Evolutionary conservation across 2,113 vertebrate species (phyloP).

Genomic region (Albula glossodonta): DNA sequence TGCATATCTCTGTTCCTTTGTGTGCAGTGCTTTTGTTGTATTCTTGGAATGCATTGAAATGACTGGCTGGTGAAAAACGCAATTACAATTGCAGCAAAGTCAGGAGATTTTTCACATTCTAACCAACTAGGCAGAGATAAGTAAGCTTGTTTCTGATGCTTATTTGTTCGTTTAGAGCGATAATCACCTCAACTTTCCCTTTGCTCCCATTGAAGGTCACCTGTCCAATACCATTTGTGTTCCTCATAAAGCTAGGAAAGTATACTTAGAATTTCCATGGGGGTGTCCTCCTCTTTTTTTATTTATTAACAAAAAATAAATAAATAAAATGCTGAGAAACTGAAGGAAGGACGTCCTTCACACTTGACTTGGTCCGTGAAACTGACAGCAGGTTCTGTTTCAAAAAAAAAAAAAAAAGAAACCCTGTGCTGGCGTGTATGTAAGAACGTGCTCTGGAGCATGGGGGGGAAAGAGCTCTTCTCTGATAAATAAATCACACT

Average conservation of each 20-base stretch:
- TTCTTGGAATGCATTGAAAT: no score
- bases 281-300: background rate
- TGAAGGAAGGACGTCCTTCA: background rate
- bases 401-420: no score
- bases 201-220: background rate
- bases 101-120: no score
- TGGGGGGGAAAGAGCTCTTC: background rate
- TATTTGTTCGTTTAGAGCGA: no score
- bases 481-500: background rate
- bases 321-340: background rate
- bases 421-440: background rate
- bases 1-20: no score
- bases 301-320: background rate
- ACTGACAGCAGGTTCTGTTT: background rate
- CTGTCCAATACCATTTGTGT: background rate
- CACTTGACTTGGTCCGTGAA: background rate
- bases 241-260: background rate
- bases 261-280: background rate
- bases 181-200: background rate
- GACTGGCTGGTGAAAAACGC: no score
- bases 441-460: background rate
- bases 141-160: no score
- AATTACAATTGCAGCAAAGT: no score
- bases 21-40: no score
- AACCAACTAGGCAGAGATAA: no score